Evolutionary conservation across 2,797 vertebrate species (phyloP), one percentile per base, ranked within the genome.

Genomic region (Enteromius afrohamiltoni): DNA sequence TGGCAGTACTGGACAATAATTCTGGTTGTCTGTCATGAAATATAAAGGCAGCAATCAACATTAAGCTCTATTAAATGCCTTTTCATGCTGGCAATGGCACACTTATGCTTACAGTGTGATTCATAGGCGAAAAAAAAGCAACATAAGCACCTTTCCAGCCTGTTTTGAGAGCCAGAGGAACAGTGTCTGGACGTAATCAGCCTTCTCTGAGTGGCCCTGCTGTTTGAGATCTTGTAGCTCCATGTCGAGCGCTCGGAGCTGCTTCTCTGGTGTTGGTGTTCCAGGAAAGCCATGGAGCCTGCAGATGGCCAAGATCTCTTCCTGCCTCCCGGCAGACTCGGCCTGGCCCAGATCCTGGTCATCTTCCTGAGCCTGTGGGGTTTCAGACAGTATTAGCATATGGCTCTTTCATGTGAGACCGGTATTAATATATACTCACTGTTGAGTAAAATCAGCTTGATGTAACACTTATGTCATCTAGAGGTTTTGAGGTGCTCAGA

Each of bases 291-390:
- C 93, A 11, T 95, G 92, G 83, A 94, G 93, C 49, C 88, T 91
- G 82, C 93, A 94, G 83, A 95, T 91, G 17, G 93, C 92, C 84
- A 92, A 85, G 87, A 95, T 89, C 85, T 95, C 93, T 3, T 95
- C 92, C 83, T 91, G 91, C 58, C 83, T 90, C 1, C 92, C 89
- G 6, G 89, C 73, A 11, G 89, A 87, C 83, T 93, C 91, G 83
- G 92, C 92, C 23, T 89, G 85, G 5, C 86, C 90, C 16, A 90
- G 26, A 77, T 91, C 91, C 19, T 85, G 82, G 37, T 47, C 87
- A 37, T 87, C 86, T 34, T 77, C 89, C 34, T 91, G 89, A 55
- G 69, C 79, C 93, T 93, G 88, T 34, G 49, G 65, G 65, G 21
- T 34, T 40, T 68, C 10, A 51, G 62, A 29, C 16, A 40, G 37